Conservation (phyloP, 2,113 vertebrate genomes). For the Sitta europaea region DNA sequence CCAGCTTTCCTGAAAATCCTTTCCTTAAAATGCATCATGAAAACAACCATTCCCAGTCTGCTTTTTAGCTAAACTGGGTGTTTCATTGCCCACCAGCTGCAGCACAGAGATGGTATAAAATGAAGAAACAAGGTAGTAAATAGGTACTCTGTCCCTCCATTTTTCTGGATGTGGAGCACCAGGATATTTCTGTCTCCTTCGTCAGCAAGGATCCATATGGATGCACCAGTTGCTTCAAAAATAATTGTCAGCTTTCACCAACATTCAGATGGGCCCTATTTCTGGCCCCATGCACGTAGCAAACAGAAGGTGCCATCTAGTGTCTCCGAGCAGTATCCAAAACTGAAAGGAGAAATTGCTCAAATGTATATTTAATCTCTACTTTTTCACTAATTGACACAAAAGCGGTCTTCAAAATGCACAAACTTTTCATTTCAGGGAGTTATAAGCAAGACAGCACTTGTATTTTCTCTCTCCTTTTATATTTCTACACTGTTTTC, state of each 20-base stretch:
- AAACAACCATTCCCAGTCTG: neutral
- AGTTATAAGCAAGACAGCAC: neutral
- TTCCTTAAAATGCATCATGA: neutral
- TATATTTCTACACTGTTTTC: neutral
- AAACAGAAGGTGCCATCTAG: constrained; percentile 67
- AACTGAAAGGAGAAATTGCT: neutral
- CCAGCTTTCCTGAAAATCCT: neutral
- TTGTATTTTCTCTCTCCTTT: neutral
- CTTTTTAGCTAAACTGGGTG: neutral
- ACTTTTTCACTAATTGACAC: neutral
- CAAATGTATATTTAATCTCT: neutral
- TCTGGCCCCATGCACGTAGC: constrained; percentile 37
- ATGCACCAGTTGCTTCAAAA: constrained; percentile 50
- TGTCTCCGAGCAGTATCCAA: constrained; percentile 21
- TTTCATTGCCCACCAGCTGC: neutral
- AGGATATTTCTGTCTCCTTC: constrained; percentile 27
- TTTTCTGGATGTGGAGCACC: neutral
- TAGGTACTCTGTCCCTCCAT: neutral
- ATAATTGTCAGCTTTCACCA: constrained; percentile 62
- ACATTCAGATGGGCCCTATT: constrained; percentile 51
- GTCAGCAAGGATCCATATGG: constrained; percentile 48
- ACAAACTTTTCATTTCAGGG: neutral
- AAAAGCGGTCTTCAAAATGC: neutral
- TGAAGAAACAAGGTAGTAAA: neutral
- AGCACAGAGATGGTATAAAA: neutral